A percentile compares a stretch with the other conserved stretches of the same genome.
These are phyloP conservation scores for Promerops cafer DNA, from an alignment of 2,113 vertebrate genomes.

Conservation along the genomic window DNA sequence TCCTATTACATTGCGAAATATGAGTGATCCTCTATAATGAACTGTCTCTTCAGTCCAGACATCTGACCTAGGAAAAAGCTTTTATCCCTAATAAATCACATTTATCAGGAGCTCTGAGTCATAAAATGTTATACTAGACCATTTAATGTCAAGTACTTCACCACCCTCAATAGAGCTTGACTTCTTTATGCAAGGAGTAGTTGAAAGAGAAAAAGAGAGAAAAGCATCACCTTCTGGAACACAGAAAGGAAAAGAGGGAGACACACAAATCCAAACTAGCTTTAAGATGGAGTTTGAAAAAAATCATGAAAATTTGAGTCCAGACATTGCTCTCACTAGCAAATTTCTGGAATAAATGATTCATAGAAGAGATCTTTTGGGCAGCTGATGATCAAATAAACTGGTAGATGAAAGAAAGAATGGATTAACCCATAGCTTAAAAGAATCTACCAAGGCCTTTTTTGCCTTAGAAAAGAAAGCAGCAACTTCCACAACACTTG, in stretches of 20 bases:
- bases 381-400: not conserved
- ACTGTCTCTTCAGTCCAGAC: conserved; percentile 24
- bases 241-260: not conserved
- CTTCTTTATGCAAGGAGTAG: not conserved
- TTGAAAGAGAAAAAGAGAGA: not conserved
- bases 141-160: not conserved
- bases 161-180: not conserved
- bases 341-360: not conserved
- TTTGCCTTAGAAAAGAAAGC: not conserved
- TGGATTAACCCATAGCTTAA: not conserved
- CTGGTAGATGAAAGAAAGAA: not conserved
- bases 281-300: not conserved
- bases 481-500: not conserved
- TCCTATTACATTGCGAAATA: conserved; percentile 3
- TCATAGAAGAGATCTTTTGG: not conserved
- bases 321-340: not conserved
- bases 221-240: not conserved
- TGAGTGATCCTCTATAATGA: not conserved
- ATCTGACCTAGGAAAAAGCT: conserved; percentile 24
- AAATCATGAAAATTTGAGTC: not conserved
- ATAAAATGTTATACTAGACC: not conserved
- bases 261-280: not conserved
- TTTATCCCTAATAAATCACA: conserved; percentile 17
- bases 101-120: conserved; percentile 19
- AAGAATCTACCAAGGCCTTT: not conserved